Conservation (phyloP, 2,888 invertebrate genomes). For the Ochropacha duplaris region DNA sequence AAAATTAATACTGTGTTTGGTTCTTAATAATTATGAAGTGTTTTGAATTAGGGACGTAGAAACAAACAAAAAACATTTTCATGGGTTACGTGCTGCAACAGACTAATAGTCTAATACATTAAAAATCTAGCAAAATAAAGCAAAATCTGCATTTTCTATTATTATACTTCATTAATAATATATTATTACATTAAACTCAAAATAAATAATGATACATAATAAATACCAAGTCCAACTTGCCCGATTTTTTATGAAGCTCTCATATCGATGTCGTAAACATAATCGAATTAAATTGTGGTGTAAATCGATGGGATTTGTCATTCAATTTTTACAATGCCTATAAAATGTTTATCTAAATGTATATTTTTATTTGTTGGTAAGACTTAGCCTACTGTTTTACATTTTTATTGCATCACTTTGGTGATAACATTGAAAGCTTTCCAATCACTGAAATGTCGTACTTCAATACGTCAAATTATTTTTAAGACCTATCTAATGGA, state of each 20-base stretch:
- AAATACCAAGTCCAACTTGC: not conserved
- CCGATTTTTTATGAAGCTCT: not conserved
- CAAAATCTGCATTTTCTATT: too few relatives aligned
- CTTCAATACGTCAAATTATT: conserved; percentile 24
- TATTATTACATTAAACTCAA: not conserved
- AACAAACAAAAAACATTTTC: too few relatives aligned
- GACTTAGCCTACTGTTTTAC: conserved; percentile 62
- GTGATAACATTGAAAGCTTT: conserved; percentile 32
- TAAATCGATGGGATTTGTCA: conserved; percentile 46
- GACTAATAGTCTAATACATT: too few relatives aligned
- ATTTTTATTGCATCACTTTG: conserved; percentile 50
- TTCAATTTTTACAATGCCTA: conserved; percentile 58
- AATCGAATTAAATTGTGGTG: conserved; percentile 20
- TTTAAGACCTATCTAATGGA: conserved; percentile 33
- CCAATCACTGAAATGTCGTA: conserved; percentile 21
- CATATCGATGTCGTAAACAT: conserved; percentile 19
- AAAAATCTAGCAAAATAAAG: too few relatives aligned
- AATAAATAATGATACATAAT: not conserved
- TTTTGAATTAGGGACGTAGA: too few relatives aligned
- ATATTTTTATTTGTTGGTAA: conserved; percentile 54
- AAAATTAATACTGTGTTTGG: too few relatives aligned
- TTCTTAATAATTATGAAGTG: too few relatives aligned
- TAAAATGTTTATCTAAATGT: conserved; percentile 64
- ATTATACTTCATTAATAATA: too few relatives aligned
- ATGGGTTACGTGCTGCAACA: too few relatives aligned